phyloP scores from a whole-genome alignment of 2,888 invertebrate genomes.

The Nowickia ferox region DNA sequence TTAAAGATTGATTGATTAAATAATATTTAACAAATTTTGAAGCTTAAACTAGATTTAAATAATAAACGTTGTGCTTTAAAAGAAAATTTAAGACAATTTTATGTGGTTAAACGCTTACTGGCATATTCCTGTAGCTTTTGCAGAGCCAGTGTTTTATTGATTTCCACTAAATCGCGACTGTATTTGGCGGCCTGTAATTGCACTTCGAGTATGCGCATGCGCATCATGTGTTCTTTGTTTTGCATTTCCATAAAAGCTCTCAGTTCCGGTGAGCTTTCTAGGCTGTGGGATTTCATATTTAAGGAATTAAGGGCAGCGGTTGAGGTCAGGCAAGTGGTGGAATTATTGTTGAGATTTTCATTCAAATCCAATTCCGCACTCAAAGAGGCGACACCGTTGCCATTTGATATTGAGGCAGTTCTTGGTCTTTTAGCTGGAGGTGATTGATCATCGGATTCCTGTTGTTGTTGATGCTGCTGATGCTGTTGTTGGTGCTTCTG shows the following conservation, averaged over 20 bases:
- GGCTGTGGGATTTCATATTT: conserved; percentile 55
- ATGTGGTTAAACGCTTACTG: conserved; percentile 81
- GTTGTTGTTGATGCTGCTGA: conserved; percentile 72
- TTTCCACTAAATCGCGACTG: conserved; percentile 85
- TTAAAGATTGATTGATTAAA: conserved; percentile 10
- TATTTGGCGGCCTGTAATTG: conserved; percentile 83
- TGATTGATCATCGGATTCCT: conserved; percentile 77
- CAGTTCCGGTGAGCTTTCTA: conserved; percentile 75
- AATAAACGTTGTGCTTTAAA: conserved; percentile 6
- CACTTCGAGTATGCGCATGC: conserved; percentile 83
- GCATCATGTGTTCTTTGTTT: conserved; percentile 82
- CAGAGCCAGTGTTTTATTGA: conserved; percentile 86
- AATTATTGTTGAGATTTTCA: conserved; percentile 66
- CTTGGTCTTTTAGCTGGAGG: conserved; percentile 78
- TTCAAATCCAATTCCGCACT: conserved; percentile 52
- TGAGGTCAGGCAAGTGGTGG: conserved; percentile 46
- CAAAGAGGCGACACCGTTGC: conserved; percentile 34
- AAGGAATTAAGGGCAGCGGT: conserved; percentile 29
- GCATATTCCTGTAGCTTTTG: conserved; percentile 84
- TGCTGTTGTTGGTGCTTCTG: conserved; percentile 73
- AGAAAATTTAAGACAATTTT: conserved; percentile 62
- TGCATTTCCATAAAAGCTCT: conserved; percentile 83
- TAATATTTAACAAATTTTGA: conserved; percentile 54
- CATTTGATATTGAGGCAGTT: conserved; percentile 75
- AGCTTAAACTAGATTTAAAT: conserved; percentile 40